Conservation (phyloP, 2,888 invertebrate species). For the Plebejus anna region DNA sequence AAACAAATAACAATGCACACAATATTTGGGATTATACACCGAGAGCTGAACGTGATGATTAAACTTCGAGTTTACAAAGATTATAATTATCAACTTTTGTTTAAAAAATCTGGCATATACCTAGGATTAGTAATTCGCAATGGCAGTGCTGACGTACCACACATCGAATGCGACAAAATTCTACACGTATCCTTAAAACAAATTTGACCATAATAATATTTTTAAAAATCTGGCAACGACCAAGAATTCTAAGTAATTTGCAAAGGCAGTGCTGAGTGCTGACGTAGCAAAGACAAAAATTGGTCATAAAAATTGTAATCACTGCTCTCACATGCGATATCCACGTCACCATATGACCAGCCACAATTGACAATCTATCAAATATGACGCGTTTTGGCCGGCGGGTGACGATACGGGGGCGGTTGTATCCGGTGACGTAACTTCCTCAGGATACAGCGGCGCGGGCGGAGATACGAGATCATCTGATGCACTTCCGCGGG, state of each 20-base stretch:
- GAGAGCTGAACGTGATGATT: neutral
- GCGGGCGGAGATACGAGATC: slow-evolving; percentile 63
- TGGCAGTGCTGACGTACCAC: neutral
- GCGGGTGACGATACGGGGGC: slow-evolving; percentile 42
- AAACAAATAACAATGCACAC: slow-evolving; percentile 35
- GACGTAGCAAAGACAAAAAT: neutral
- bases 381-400: slow-evolving; percentile 4
- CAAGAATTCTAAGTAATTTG: too few species aligned
- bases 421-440: slow-evolving; percentile 77
- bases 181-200: too few species aligned
- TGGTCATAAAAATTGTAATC: neutral
- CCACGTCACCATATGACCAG: neutral
- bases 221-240: too few species aligned
- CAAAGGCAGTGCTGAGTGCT: too few species aligned
- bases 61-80: neutral
- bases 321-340: neutral
- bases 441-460: slow-evolving; percentile 66
- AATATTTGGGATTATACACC: slow-evolving; percentile 34
- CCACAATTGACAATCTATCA: neutral
- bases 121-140: neutral
- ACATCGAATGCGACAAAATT: too few species aligned
- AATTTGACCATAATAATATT: too few species aligned
- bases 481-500: slow-evolving; percentile 58
- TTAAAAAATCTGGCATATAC: neutral
- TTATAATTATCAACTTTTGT: neutral